Evolutionary conservation across 1,140 invertebrate species (phyloP), one percentile per base, ranked within the genome.

Genomic region (Contarinia nasturtii): DNA sequence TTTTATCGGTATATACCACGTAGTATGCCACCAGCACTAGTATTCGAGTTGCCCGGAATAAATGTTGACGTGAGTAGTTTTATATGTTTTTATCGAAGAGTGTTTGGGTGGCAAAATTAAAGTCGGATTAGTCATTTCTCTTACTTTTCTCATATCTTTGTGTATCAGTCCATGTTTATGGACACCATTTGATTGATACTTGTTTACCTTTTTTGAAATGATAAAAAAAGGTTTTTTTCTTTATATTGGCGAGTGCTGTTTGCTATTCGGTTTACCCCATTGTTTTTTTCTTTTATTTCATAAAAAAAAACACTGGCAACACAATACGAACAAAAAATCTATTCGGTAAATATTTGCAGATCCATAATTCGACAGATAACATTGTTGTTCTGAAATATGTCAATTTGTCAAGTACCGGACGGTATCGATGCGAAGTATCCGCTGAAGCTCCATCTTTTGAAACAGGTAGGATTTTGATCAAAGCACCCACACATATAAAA

Each of bases 391-490:
- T 91, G 49, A 69, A 69, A 50, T 76, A 80, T 36, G 77, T 89
- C 49, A 77, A 79, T 52, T 64, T 88, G 52, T 74, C 80, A 57
- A 82, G 79, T 45, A 77, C 76, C 22, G 86, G 86, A 33, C 67
- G 74, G 19, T 90, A 86, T 68, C 72, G 81, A 50, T 90, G 86
- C 57, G 84, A 88, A 60, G 82, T 89, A 48, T 86, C 83, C 5
- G 85, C 79, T 1, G 86, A 90, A 64, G 83, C 80, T 33, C 81
- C 83, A 12, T 76, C 70, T 46, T 87, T 87, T 60, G 73, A 77
- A 61, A 86, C 82, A 21, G n/a, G n/a, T n/a, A n/a, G n/a, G n/a
- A n/a, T n/a, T n/a, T n/a, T n/a, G n/a, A n/a, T n/a, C n/a, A n/a
- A n/a, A n/a, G n/a, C n/a, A n/a, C n/a, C n/a, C n/a, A n/a, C n/a